Conservation (phyloP, 2,113 vertebrate genomes). For the Erinaceus europaeus region DNA sequence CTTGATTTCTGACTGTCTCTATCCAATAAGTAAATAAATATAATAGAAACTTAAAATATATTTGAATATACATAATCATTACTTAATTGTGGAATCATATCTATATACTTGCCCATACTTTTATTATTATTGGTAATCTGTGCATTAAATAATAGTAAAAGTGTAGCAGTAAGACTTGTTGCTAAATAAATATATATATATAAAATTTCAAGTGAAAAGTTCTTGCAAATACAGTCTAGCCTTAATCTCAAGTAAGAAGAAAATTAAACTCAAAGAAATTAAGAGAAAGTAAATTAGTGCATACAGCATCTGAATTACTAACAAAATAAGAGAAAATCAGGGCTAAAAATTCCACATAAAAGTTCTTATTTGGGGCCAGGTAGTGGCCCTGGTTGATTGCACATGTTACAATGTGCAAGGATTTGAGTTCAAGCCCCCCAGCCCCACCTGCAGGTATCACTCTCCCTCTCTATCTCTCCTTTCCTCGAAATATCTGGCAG, state of each 20-base stretch:
- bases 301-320: not conserved
- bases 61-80: too few relatives aligned
- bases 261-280: not conserved
- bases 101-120: not conserved
- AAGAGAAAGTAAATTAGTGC: not conserved
- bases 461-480: too few relatives aligned
- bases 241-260: not conserved
- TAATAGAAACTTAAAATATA: not conserved
- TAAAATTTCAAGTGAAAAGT: not conserved
- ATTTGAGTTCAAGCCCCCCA: too few relatives aligned
- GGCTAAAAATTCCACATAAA: too few relatives aligned
- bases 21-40: too few relatives aligned
- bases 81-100: not conserved
- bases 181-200: not conserved
- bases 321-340: not conserved
- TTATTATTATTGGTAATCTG: not conserved
- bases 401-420: too few relatives aligned
- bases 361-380: too few relatives aligned
- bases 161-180: not conserved
- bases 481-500: too few relatives aligned
- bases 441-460: too few relatives aligned
- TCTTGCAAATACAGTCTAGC: not conserved
- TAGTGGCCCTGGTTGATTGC: too few relatives aligned
- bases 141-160: not conserved
- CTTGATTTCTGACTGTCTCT: too few relatives aligned